Conservation (phyloP, 2,113 vertebrate genomes). For the Tetrao urogallus region DNA sequence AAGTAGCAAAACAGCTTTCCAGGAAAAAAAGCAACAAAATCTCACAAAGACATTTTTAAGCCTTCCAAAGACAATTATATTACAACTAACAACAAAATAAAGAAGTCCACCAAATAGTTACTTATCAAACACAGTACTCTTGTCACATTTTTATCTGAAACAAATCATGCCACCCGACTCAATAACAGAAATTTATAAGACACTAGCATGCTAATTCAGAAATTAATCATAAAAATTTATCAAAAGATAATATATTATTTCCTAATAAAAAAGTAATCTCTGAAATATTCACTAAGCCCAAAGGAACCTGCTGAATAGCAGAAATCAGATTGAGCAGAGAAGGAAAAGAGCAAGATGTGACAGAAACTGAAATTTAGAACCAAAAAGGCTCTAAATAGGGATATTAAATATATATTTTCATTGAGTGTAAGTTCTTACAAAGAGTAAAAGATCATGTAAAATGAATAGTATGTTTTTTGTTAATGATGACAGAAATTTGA, state of each 20-base stretch:
- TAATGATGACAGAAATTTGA: not conserved
- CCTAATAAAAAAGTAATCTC: not conserved
- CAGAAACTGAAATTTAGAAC: not conserved
- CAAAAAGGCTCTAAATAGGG: not conserved
- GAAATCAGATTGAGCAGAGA: not conserved
- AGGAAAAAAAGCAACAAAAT: not conserved
- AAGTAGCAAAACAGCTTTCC: not conserved
- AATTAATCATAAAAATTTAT: not conserved
- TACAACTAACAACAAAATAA: not conserved
- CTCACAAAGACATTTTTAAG: not conserved
- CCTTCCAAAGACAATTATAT: not conserved
- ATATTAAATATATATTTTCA: not conserved
- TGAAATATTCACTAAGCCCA: not conserved
- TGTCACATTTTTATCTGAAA: not conserved
- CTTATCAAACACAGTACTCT: not conserved
- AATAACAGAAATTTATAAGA: not conserved
- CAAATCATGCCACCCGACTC: not conserved
- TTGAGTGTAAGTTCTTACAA: not conserved
- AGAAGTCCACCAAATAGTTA: not conserved
- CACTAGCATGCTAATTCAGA: not conserved
- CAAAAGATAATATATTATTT: not conserved
- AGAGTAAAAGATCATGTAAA: not conserved
- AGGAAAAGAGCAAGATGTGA: constrained; percentile 16
- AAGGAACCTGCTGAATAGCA: constrained; percentile 19
- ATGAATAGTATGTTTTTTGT: not conserved